These are phyloP conservation scores for Sturmia bella DNA, from an alignment of 2,888 invertebrate species.

Conservation along the genomic window DNA sequence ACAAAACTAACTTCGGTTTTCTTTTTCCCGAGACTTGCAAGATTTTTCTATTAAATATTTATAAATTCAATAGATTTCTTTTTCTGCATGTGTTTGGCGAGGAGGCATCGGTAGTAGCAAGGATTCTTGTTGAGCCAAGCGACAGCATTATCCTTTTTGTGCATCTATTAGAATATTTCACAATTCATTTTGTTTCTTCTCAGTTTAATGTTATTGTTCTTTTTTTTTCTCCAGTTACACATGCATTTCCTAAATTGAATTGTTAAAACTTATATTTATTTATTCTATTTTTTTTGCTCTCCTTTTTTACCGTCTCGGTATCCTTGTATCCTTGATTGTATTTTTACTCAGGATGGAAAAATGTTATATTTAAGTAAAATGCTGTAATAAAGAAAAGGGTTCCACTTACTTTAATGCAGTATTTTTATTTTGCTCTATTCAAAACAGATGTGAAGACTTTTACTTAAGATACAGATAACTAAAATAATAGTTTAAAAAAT, in stretches of 20 bases:
- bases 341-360: conserved; percentile 22
- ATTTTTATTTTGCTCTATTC: not conserved
- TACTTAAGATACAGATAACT: too few relatives aligned
- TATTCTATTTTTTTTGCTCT: conserved; percentile 1
- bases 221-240: conserved; percentile 41
- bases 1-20: conserved; percentile 42
- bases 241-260: conserved; percentile 69
- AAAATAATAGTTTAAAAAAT: too few relatives aligned
- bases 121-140: not conserved
- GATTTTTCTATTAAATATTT: conserved; percentile 79
- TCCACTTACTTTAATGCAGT: not conserved
- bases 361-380: conserved; percentile 25
- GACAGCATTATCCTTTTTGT: conserved; percentile 22
- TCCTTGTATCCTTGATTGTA: conserved; percentile 48
- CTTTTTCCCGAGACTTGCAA: conserved; percentile 32
- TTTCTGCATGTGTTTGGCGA: not conserved
- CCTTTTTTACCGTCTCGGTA: conserved; percentile 5
- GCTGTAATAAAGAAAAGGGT: conserved; percentile 7
- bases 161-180: conserved; percentile 9
- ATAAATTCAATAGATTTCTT: conserved; percentile 81
- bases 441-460: not conserved
- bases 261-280: conserved; percentile 46
- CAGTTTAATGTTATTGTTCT: conserved; percentile 12
- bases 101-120: not conserved
- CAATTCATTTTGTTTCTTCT: conserved; percentile 21